These are phyloP conservation scores for Centropus bengalensis DNA, from an alignment of 2,113 vertebrate species.

Conservation along the genomic window DNA sequence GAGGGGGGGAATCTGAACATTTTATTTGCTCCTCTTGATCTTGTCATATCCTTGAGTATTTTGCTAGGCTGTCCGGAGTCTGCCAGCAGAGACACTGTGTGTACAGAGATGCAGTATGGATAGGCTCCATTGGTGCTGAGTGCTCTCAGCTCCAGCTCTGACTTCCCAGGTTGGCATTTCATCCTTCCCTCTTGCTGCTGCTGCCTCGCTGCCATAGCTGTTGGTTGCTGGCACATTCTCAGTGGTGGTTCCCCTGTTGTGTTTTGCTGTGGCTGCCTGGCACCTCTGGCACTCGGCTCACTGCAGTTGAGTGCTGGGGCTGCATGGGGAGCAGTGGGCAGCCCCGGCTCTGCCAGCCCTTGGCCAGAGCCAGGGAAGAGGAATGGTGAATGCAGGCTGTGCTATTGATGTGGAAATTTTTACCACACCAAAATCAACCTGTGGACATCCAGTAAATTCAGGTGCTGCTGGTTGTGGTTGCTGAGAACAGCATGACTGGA, in stretches of 20 bases:
- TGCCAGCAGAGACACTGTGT: background rate
- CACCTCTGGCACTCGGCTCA: background rate
- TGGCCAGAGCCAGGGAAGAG: background rate
- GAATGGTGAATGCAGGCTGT: background rate
- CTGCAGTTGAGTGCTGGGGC: background rate
- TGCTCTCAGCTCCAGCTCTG: background rate
- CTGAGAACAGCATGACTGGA: background rate
- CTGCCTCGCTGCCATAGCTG: background rate
- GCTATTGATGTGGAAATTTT: background rate
- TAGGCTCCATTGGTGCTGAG: background rate
- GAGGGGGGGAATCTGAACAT: background rate
- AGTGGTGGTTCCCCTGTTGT: background rate
- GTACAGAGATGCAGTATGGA: background rate
- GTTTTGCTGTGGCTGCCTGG: background rate
- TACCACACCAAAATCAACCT: background rate
- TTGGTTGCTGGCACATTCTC: background rate
- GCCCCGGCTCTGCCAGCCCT: background rate
- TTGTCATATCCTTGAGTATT: background rate
- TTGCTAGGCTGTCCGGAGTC: background rate
- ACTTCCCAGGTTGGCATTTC: background rate
- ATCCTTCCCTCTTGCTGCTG: background rate
- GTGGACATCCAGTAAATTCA: too few relatives aligned
- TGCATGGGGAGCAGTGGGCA: background rate
- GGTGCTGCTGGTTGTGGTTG: background rate
- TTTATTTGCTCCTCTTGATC: background rate